Evolutionary conservation across 2,888 invertebrate genomes (phyloP).

Genomic region (Eremobia ochroleuca): DNA sequence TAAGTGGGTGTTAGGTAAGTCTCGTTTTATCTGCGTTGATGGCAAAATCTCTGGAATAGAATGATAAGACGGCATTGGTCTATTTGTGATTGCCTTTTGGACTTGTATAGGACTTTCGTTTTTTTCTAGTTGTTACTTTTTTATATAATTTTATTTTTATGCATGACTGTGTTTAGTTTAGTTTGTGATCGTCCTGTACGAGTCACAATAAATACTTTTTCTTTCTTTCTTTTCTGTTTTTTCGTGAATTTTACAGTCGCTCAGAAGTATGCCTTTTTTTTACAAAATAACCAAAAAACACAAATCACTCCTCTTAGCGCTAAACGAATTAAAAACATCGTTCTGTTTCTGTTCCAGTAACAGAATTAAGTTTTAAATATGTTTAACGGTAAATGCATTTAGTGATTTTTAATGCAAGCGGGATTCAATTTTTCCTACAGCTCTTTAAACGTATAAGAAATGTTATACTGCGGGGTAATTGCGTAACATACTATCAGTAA

Average conservation of each 20-base stretch:
- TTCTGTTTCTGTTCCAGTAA: neutral
- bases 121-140: too few relatives aligned
- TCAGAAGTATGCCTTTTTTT: neutral
- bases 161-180: too few relatives aligned
- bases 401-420: neutral
- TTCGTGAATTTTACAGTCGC: neutral
- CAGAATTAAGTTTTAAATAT: neutral
- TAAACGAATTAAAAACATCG: neutral
- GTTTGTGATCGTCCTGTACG: too few relatives aligned
- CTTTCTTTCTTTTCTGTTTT: too few relatives aligned
- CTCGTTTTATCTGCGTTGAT: neutral
- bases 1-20: constrained; percentile 16
- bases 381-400: neutral
- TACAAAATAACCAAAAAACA: neutral
- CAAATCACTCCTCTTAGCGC: neutral
- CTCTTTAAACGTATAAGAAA: neutral
- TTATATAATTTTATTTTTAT: too few relatives aligned
- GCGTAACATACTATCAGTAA: too few relatives aligned
- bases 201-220: too few relatives aligned
- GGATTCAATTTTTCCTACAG: neutral
- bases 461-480: too few relatives aligned
- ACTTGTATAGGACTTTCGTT: too few relatives aligned
- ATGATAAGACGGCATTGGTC: too few relatives aligned
- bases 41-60: neutral
- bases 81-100: neutral